These are phyloP conservation scores for Venustaconcha ellipsiformis DNA, from an alignment of 1,140 invertebrate genomes.

Conservation along the genomic window DNA sequence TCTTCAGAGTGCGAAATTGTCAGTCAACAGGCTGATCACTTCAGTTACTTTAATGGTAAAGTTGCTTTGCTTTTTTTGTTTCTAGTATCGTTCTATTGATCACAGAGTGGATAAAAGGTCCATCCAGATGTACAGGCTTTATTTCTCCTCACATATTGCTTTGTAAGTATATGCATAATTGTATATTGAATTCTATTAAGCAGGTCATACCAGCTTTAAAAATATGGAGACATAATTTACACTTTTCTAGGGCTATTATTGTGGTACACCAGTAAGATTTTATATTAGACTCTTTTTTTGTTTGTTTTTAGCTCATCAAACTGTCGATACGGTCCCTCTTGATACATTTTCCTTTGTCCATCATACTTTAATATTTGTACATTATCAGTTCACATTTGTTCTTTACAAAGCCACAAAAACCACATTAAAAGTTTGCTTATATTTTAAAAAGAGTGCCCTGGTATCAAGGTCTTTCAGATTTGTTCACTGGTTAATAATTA, in stretches of 20 bases:
- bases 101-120: conserved; percentile 57
- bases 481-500: too few species aligned
- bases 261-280: neutral
- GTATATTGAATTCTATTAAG: neutral
- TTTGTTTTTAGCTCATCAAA: neutral
- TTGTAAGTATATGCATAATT: conserved; percentile 41
- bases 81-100: conserved; percentile 62
- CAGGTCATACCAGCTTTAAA: neutral
- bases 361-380: too few species aligned
- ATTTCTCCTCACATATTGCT: conserved; percentile 51
- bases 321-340: too few species aligned
- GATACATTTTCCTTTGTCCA: too few species aligned
- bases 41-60: too few species aligned
- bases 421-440: too few species aligned
- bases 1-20: too few species aligned
- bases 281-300: neutral
- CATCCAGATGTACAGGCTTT: conserved; percentile 57
- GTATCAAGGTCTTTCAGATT: too few species aligned
- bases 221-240: neutral
- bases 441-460: too few species aligned
- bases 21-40: too few species aligned
- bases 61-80: neutral
- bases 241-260: neutral
- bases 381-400: too few species aligned
- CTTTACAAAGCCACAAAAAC: too few species aligned